Conservation (phyloP, 53 echinoderm and acorn worm species). For the Patiria pectinifera region DNA sequence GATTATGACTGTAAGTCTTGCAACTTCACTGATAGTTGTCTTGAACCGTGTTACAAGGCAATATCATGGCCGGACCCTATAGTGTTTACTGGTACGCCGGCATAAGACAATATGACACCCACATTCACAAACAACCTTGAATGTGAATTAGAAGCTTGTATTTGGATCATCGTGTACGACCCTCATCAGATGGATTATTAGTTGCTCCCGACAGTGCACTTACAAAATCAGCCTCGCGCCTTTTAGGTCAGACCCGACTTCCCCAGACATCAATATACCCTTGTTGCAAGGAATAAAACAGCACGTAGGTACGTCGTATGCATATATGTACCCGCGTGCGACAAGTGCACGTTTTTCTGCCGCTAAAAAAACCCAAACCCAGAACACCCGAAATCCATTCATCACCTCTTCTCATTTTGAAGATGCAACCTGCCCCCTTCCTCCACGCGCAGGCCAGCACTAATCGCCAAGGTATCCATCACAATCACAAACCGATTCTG, state of each 20-base stretch:
- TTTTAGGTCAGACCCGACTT: neutral
- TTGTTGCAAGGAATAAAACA: neutral
- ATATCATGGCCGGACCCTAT: no score
- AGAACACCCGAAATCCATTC: neutral
- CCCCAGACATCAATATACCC: neutral
- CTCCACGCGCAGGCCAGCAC: conserved; percentile 1
- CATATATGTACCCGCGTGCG: neutral
- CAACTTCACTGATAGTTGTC: no score
- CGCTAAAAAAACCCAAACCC: neutral
- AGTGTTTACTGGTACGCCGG: no score
- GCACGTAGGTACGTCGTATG: neutral
- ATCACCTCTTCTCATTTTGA: conserved; percentile 19
- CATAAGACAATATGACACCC: no score
- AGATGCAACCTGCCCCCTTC: conserved; percentile 45
- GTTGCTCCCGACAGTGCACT: neutral
- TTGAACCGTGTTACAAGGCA: no score
- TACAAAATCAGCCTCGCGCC: neutral
- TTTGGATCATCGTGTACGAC: neutral
- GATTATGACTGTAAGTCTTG: no score
- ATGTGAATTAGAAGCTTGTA: neutral
- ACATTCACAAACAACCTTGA: no score
- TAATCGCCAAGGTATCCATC: conserved; percentile 32
- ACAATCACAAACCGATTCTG: neutral
- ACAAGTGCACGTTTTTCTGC: neutral
- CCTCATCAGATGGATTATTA: neutral